Percentiles rank a stretch among this genome's conserved stretches.
These are phyloP conservation scores for Acomys russatus DNA, from an alignment of 2,797 vertebrate species.

Conservation along the genomic window DNA sequence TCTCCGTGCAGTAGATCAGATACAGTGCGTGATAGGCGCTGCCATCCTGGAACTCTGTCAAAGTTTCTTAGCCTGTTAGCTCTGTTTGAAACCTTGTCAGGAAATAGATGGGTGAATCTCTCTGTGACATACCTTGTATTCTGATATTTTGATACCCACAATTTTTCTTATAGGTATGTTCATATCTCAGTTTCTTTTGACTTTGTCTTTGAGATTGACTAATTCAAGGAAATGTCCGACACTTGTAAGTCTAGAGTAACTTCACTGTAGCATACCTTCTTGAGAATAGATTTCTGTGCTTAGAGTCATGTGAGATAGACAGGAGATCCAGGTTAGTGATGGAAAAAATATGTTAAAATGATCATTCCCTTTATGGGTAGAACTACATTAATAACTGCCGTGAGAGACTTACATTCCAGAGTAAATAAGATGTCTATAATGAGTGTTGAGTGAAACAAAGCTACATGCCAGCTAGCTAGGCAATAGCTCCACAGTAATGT, in stretches of 20 bases:
- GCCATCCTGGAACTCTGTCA: no score
- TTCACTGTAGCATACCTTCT: background rate
- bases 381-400: background rate
- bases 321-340: background rate
- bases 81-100: background rate
- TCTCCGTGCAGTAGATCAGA: no score
- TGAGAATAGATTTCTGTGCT: background rate
- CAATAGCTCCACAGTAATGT: background rate
- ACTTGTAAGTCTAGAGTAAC: background rate
- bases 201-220: conserved; percentile 10
- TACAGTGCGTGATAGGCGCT: no score
- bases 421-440: background rate
- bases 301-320: background rate
- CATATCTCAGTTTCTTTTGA: background rate
- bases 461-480: background rate
- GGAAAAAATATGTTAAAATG: background rate
- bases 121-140: background rate
- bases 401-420: background rate
- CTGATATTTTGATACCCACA: background rate
- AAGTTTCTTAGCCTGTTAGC: background rate
- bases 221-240: background rate
- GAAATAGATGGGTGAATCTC: background rate
- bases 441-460: background rate
- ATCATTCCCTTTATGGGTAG: background rate
- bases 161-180: background rate